These are phyloP conservation scores for Andrena trimmerana DNA, from an alignment of 2,888 invertebrate species.

Conservation along the genomic window DNA sequence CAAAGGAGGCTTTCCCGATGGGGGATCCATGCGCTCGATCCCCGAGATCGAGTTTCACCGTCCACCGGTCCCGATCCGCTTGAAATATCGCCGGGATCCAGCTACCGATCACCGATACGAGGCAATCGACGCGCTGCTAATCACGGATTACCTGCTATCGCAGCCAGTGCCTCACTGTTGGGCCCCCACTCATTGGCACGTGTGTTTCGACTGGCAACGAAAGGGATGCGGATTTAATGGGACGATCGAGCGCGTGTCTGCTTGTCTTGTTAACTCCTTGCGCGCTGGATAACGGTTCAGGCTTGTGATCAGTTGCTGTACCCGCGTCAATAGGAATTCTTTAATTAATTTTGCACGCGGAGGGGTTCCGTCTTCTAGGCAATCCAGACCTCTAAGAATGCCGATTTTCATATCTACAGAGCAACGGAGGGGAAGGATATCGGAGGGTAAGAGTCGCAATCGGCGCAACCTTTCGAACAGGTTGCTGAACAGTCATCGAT, in stretches of 20 bases:
- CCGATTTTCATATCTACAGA: too few relatives aligned
- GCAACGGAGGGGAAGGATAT: conserved; percentile 4
- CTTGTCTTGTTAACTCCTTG: background rate
- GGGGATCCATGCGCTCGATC: conserved; percentile 63
- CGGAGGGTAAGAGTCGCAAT: conserved; percentile 26
- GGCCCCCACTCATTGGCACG: background rate
- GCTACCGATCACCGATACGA: conserved; percentile 55
- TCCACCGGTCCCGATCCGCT: conserved; percentile 47
- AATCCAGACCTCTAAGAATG: too few relatives aligned
- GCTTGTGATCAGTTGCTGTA: too few relatives aligned
- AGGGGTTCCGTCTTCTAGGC: too few relatives aligned
- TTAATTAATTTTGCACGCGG: too few relatives aligned
- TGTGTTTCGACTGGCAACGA: conserved; percentile 1
- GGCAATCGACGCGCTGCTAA: conserved; percentile 62
- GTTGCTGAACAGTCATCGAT: conserved; percentile 23
- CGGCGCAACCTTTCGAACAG: conserved; percentile 34
- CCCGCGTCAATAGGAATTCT: too few relatives aligned
- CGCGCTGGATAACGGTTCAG: too few relatives aligned
- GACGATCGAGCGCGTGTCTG: background rate
- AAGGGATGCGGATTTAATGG: background rate
- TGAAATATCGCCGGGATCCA: conserved; percentile 64
- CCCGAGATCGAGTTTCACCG: conserved; percentile 63
- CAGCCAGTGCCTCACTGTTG: conserved; percentile 21
- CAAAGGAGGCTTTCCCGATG: conserved; percentile 70
- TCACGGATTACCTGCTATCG: conserved; percentile 54